phyloP scores from a whole-genome alignment of 2,888 invertebrate genomes.

The Meloe dianella region DNA sequence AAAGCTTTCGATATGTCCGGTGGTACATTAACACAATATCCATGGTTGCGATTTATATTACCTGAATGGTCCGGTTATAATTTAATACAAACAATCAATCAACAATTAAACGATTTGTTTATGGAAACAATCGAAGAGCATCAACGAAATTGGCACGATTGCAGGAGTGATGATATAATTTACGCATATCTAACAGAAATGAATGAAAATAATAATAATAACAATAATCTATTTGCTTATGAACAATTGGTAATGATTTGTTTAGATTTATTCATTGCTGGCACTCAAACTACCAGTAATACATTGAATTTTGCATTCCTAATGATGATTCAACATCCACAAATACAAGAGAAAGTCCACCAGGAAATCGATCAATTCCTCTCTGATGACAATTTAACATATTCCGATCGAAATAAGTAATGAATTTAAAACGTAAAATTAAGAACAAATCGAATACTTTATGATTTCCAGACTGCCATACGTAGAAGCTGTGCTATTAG shows the following conservation, averaged over 20 bases:
- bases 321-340: constrained; percentile 64
- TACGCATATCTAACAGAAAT: constrained; percentile 70
- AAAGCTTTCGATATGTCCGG: constrained; percentile 61
- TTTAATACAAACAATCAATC: constrained; percentile 64
- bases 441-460: background rate
- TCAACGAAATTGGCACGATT: constrained; percentile 58
- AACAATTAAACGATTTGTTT: constrained; percentile 63
- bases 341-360: constrained; percentile 65
- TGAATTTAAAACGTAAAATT: background rate
- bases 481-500: constrained; percentile 63
- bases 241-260: constrained; percentile 70
- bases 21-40: constrained; percentile 64
- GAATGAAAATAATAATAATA: constrained; percentile 53
- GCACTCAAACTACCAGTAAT: constrained; percentile 73
- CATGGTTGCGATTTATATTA: constrained; percentile 68
- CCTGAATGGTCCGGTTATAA: constrained; percentile 69
- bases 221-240: constrained; percentile 57
- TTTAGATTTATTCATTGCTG: constrained; percentile 73
- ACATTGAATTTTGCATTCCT: constrained; percentile 67
- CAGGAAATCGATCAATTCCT: constrained; percentile 61
- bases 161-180: constrained; percentile 65
- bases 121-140: constrained; percentile 67
- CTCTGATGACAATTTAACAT: constrained; percentile 56
- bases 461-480: constrained; percentile 59
- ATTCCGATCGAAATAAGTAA: constrained; percentile 52